These are phyloP conservation scores for Amphimallon solstitiale DNA, from an alignment of 2,888 invertebrate genomes.

Conservation along the genomic window DNA sequence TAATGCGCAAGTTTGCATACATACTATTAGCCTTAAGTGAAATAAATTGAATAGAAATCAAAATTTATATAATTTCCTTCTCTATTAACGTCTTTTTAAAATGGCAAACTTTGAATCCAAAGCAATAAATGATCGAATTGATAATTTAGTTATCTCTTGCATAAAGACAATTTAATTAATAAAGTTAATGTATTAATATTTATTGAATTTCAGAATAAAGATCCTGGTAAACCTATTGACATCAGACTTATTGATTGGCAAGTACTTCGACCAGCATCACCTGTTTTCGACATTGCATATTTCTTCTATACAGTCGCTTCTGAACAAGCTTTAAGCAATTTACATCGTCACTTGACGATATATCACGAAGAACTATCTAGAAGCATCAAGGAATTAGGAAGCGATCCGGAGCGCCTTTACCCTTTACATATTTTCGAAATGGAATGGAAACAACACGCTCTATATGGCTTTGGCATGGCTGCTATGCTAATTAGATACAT, in stretches of 20 bases:
- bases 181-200: too few relatives aligned
- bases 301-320: slow-evolving; percentile 35
- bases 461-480: slow-evolving; percentile 48
- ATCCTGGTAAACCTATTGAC: slow-evolving; percentile 11
- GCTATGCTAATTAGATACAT: slow-evolving; percentile 49
- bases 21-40: too few relatives aligned
- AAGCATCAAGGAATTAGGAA: slow-evolving; percentile 23
- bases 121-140: too few relatives aligned
- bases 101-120: too few relatives aligned
- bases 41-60: too few relatives aligned
- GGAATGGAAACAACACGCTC: slow-evolving; percentile 49
- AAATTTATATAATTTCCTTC: too few relatives aligned
- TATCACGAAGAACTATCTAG: slow-evolving; percentile 30
- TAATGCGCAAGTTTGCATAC: too few relatives aligned
- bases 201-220: slow-evolving; percentile 5
- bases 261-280: slow-evolving; percentile 27
- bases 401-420: slow-evolving; percentile 44
- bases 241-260: slow-evolving; percentile 39
- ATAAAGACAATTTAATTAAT: too few relatives aligned
- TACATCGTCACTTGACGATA: slow-evolving; percentile 15
- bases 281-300: slow-evolving; percentile 34
- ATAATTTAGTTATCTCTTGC: too few relatives aligned
- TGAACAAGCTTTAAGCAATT: slow-evolving; percentile 15
- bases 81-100: too few relatives aligned
- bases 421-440: slow-evolving; percentile 46